Evolutionary conservation across 2,888 invertebrate genomes (phyloP), one percentile per base, ranked within the genome.

Genomic region (Habroteleia sp.): DNA sequence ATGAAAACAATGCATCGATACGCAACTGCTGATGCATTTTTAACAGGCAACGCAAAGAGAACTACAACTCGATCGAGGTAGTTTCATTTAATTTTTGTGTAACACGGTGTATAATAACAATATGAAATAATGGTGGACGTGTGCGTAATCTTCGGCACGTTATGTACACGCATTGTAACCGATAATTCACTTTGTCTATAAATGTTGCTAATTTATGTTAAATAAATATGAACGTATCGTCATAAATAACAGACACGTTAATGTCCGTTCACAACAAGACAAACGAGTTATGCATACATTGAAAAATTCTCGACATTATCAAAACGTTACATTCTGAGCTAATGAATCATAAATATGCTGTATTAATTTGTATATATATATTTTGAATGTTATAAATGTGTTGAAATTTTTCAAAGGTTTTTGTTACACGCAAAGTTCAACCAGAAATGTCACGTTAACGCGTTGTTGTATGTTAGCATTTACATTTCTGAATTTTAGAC

Each of bases 151-250:
- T 46, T 25, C 31, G 10, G 46, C 33, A 14, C 31, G 50, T 52
- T 35, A n/a, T n/a, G 48, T 29, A 71, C 48, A 56, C 62, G 54
- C 50, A 58, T 41, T 42, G 52, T 27, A 35, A 56, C 66, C 65
- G 68, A 76, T 76, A 77, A 78, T 56, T 69, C 71, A 74, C 48
- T 56, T 23, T 37, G 35, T 66, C 27, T 42, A 63, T 79, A 78
- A 79, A 71, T 58, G 71, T 75, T 66, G 75, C 71, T 80, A 77
- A 79, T 80, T 80, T 80, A 80, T 80, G 78, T 76, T 78, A 77
- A 79, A 80, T 77, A 79, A 77, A 77, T 78, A 79, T 80, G 77
- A 77, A 76, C 62, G 76, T 78, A 76, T 72, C 66, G 62, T 71
- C 74, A 63, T 72, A 74, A 77, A 73, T 74, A 73, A 71, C 54